These are phyloP conservation scores for Rhodinocichla rosea DNA, from an alignment of 2,113 vertebrate species.

Conservation along the genomic window DNA sequence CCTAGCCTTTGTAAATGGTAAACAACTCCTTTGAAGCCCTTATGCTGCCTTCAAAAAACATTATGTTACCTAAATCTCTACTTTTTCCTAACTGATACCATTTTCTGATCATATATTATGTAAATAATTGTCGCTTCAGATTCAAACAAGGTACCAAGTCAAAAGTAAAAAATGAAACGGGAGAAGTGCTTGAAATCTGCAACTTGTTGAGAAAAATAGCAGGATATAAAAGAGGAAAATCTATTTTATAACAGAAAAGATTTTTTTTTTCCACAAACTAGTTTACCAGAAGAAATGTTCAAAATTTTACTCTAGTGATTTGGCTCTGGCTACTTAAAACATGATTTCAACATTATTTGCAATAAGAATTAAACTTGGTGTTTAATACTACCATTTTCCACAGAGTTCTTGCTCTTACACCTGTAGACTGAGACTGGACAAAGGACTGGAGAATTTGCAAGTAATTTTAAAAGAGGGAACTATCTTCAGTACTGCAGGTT, in stretches of 20 bases:
- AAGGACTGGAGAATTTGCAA: not conserved
- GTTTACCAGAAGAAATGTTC: not conserved
- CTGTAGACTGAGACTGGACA: not conserved
- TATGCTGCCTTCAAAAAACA: not conserved
- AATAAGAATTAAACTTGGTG: not conserved
- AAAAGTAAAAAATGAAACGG: not conserved
- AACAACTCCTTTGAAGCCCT: conserved; percentile 53
- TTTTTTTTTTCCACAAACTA: not conserved
- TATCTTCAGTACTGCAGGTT: not conserved
- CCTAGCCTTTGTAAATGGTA: conserved; percentile 57
- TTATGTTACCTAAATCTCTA: not conserved
- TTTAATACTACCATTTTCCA: not conserved
- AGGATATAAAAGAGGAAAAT: not conserved
- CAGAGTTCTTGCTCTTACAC: not conserved
- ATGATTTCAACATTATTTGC: not conserved
- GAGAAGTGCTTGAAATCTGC: not conserved
- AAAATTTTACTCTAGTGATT: not conserved
- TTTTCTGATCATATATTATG: not conserved
- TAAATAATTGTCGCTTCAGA: not conserved
- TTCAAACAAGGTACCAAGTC: not conserved
- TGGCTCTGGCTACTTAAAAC: not conserved
- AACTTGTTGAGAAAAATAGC: not conserved
- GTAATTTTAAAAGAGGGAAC: not conserved
- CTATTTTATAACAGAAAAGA: not conserved
- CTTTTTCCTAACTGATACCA: not conserved